A percentile compares a stretch with the other conserved stretches of the same genome.
Conservation (phyloP, 2,888 invertebrate species). For the Xylophagus ater region DNA sequence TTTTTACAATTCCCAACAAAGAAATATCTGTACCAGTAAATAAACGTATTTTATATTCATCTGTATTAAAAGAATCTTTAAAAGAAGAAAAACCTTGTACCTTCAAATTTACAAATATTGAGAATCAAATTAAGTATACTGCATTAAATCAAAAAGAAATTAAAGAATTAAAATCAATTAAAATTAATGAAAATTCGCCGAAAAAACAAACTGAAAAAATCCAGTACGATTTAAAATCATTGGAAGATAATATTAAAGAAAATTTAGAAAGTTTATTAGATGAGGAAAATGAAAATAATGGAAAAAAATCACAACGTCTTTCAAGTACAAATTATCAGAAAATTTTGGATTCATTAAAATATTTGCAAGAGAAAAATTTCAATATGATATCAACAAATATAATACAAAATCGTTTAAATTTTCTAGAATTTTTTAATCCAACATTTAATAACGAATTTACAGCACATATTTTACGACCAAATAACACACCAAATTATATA, state of each 20-base stretch:
- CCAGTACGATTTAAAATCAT: conserved; percentile 3
- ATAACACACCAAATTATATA: neutral
- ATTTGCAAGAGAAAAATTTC: neutral
- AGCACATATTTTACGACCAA: conserved; percentile 1
- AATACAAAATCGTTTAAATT: conserved; percentile 7
- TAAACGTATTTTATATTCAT: conserved; percentile 2
- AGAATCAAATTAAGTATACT: neutral
- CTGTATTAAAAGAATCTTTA: conserved; percentile 8
- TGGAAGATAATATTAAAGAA: conserved; percentile 3
- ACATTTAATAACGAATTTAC: conserved; percentile 4
- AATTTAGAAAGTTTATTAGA: conserved; percentile 4
- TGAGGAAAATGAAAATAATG: neutral
- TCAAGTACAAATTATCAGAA: neutral
- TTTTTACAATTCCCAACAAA: neutral
- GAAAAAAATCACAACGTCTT: too few species aligned
- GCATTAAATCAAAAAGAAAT: neutral
- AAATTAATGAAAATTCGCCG: neutral
- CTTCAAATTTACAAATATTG: neutral
- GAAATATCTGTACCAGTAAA: neutral
- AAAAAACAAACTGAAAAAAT: neutral
- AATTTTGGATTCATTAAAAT: neutral
- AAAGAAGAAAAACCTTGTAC: too few species aligned
- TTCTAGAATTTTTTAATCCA: conserved; percentile 8
- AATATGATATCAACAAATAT: neutral
- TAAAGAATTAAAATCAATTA: neutral